Evolutionary conservation across 2,797 vertebrate genomes (phyloP).

Genomic region (Cossypha dichroa): DNA sequence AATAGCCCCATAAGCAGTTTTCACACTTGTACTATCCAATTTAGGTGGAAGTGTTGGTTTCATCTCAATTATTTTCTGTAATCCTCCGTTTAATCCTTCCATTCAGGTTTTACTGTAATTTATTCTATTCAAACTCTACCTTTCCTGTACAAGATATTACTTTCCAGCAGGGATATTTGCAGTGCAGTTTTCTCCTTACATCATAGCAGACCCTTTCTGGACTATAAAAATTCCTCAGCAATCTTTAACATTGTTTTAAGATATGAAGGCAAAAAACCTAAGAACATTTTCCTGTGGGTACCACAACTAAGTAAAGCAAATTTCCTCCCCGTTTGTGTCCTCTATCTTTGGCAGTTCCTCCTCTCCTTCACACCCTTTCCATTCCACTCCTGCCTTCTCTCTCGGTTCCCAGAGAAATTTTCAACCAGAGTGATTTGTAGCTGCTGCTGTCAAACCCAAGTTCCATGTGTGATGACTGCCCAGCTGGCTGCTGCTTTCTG

Average conservation of each 20-base stretch:
- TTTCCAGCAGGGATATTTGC: not conserved
- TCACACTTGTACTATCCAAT: constrained; percentile 61
- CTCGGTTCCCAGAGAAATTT: not conserved
- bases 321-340: not conserved
- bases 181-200: not conserved
- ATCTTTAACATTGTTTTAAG: not conserved
- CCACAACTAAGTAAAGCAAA: not conserved
- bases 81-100: constrained; percentile 54
- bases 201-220: not conserved
- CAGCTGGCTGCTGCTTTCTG: not conserved
- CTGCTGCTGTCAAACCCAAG: not conserved
- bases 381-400: not conserved
- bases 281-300: not conserved
- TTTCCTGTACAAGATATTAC: constrained; percentile 7
- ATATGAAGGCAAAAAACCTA: not conserved
- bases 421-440: not conserved
- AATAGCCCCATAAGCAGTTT: constrained; percentile 46
- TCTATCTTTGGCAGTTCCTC: not conserved
- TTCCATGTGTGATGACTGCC: not conserved
- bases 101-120: constrained; percentile 45
- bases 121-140: constrained; percentile 40
- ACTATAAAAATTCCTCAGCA: not conserved
- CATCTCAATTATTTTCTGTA: constrained; percentile 63
- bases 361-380: not conserved
- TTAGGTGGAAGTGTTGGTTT: constrained; percentile 38